These are phyloP conservation scores for Erethizon dorsatum DNA, from an alignment of 2,797 vertebrate species.

Conservation along the genomic window DNA sequence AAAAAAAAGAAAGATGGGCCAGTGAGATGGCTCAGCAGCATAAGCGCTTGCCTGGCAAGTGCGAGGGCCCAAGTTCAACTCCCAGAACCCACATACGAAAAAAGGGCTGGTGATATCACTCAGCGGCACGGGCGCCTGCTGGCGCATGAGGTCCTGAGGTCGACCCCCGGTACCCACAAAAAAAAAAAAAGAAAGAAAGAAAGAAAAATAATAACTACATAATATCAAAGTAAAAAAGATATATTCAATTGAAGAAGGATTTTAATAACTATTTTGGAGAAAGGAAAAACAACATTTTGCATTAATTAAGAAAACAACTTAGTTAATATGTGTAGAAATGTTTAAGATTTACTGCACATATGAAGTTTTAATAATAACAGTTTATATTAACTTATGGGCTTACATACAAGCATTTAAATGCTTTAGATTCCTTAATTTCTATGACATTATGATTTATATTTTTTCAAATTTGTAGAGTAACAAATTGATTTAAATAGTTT, in stretches of 20 bases:
- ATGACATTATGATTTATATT: neutral
- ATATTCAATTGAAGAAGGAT: neutral
- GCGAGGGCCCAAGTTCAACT: too few species aligned
- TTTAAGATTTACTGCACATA: neutral
- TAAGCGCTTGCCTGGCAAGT: too few species aligned
- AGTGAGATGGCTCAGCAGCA: too few species aligned
- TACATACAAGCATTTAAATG: neutral
- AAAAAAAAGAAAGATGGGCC: too few species aligned
- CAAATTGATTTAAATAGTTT: neutral
- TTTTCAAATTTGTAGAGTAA: neutral
- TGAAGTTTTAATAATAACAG: neutral
- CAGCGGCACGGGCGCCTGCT: too few species aligned
- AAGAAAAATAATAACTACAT: too few species aligned
- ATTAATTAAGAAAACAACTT: neutral
- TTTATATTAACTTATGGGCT: neutral
- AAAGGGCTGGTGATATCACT: too few species aligned
- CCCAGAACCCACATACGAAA: too few species aligned
- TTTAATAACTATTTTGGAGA: neutral
- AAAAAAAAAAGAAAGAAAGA: too few species aligned
- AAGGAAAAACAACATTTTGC: neutral
- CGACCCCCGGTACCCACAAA: too few species aligned
- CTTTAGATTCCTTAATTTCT: neutral
- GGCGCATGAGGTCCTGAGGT: too few species aligned
- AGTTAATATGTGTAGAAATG: neutral
- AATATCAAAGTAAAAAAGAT: too few species aligned